Conservation (phyloP, 2,888 invertebrate genomes). For the Epirrhoe alternata region DNA sequence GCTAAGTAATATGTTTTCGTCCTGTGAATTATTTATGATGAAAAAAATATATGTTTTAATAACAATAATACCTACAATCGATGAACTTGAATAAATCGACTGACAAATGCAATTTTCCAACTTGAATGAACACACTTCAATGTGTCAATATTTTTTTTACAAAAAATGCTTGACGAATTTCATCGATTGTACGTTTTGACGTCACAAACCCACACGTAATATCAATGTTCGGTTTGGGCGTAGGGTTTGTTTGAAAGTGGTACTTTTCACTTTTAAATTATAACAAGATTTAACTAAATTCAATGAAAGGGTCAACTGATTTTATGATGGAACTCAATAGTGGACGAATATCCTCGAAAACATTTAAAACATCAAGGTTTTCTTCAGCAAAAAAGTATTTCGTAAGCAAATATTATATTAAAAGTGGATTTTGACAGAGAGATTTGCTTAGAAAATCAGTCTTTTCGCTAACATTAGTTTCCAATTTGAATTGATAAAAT, state of each 20-base stretch:
- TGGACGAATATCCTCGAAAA: too few relatives aligned
- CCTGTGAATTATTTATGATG: background rate
- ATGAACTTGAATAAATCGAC: slow-evolving; percentile 1
- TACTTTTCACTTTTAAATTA: background rate
- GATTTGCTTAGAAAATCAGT: too few relatives aligned
- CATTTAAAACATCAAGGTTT: too few relatives aligned
- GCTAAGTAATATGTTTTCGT: background rate
- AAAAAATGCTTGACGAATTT: slow-evolving; percentile 3
- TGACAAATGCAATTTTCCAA: background rate
- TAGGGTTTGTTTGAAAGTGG: slow-evolving; percentile 27
- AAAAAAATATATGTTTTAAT: background rate
- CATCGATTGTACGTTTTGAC: slow-evolving; percentile 29
- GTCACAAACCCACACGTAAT: slow-evolving; percentile 41
- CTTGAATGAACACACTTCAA: background rate
- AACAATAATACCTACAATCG: slow-evolving; percentile 21
- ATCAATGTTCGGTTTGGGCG: slow-evolving; percentile 32
- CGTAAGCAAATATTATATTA: too few relatives aligned
- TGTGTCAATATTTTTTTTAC: background rate
- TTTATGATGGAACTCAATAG: background rate
- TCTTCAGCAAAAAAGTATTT: too few relatives aligned
- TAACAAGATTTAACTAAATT: background rate
- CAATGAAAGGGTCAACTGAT: background rate
- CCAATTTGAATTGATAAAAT: too few relatives aligned
- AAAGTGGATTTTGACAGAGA: too few relatives aligned
- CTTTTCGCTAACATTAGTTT: too few relatives aligned